A percentile compares a stretch with the other conserved stretches of the same genome.
These are phyloP conservation scores for Gymnobelideus leadbeateri DNA, from an alignment of 2,113 vertebrate genomes.

Conservation along the genomic window DNA sequence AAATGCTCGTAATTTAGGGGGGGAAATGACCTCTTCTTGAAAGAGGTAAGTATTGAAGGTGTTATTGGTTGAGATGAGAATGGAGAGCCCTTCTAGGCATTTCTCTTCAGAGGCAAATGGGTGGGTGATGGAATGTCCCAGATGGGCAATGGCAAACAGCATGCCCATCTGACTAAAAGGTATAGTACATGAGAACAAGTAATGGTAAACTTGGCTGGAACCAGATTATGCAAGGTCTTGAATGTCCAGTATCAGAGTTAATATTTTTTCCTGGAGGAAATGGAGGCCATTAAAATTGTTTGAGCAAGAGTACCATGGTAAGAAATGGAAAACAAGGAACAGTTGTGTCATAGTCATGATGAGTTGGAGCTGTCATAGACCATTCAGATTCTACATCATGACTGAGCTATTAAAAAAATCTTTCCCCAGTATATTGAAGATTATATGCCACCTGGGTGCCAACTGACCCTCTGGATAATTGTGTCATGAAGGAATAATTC, in stretches of 20 bases:
- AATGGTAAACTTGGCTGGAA: not conserved
- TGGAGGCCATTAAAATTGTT: no score
- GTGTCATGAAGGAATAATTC: not conserved
- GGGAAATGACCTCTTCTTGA: not conserved
- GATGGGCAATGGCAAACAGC: not conserved
- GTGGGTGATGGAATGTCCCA: not conserved
- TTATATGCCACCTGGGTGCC: no score
- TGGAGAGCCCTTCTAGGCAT: not conserved
- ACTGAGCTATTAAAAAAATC: no score
- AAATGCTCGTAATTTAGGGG: not conserved
- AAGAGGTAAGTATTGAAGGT: not conserved
- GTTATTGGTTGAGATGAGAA: not conserved
- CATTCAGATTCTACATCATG: no score
- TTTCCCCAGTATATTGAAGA: no score
- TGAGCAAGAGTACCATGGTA: no score
- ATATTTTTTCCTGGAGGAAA: not conserved
- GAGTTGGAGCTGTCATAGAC: no score
- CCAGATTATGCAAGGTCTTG: not conserved
- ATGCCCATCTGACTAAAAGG: not conserved
- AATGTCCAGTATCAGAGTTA: not conserved
- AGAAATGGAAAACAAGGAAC: no score
- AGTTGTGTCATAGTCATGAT: no score
- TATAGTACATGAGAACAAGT: not conserved
- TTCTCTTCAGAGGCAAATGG: not conserved
- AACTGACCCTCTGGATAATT: not conserved